Conservation (phyloP, 2,888 invertebrate genomes). For the Platycheirus rosarum region DNA sequence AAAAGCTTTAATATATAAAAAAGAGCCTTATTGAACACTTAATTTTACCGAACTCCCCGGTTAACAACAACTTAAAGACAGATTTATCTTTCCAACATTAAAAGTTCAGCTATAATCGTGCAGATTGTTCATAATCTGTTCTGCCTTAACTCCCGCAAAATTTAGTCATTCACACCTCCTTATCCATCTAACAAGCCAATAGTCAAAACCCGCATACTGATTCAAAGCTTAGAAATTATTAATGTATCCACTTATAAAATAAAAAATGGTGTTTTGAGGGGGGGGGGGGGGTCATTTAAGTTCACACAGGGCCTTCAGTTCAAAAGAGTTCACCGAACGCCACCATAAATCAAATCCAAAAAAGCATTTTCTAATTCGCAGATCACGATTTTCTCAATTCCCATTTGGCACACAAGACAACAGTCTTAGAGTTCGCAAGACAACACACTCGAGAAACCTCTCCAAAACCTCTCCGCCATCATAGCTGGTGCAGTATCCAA, state of each 20-base stretch:
- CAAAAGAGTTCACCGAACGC: slow-evolving; percentile 48
- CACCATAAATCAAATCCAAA: slow-evolving; percentile 70
- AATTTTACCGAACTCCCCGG: no score
- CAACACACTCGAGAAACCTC: background rate
- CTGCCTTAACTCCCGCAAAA: slow-evolving; percentile 21
- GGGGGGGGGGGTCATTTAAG: slow-evolving; percentile 27
- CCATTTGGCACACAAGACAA: slow-evolving; percentile 68
- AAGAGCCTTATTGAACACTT: no score
- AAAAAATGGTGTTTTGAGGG: background rate
- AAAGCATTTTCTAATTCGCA: slow-evolving; percentile 74
- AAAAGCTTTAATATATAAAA: no score
- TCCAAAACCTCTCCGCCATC: background rate
- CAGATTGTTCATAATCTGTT: slow-evolving; percentile 13
- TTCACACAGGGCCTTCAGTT: slow-evolving; percentile 49
- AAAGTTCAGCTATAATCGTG: slow-evolving; percentile 15
- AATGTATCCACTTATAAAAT: background rate
- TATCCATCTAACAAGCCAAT: slow-evolving; percentile 26
- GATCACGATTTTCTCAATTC: slow-evolving; percentile 72
- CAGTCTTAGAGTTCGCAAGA: background rate
- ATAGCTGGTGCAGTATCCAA: slow-evolving; percentile 27
- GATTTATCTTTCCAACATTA: slow-evolving; percentile 3
- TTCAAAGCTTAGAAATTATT: slow-evolving; percentile 65
- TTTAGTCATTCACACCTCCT: slow-evolving; percentile 58
- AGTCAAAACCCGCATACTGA: slow-evolving; percentile 13
- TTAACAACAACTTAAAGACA: background rate